A percentile compares a stretch with the other conserved stretches of the same genome.
Conservation (phyloP, 2,888 invertebrate genomes). For the Stomorhina lunata region DNA sequence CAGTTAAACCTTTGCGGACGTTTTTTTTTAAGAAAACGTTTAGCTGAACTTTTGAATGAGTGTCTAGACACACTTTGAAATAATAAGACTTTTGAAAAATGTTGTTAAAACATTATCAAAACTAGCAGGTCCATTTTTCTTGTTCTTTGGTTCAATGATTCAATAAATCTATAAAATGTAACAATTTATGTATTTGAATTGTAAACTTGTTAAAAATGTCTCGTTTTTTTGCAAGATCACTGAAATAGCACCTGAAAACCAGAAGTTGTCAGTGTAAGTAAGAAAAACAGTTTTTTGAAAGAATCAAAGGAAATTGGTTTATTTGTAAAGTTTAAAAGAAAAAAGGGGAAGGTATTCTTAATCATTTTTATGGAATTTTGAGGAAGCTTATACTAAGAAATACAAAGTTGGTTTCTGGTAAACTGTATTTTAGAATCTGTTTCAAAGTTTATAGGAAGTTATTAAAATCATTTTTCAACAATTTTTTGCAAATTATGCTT, state of each 20-base stretch:
- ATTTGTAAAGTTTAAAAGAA: neutral
- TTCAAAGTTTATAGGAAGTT: no score
- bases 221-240: neutral
- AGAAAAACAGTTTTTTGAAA: neutral
- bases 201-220: slow-evolving; percentile 5
- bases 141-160: neutral
- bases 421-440: no score
- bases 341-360: neutral
- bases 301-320: neutral
- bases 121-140: slow-evolving; percentile 12
- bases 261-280: slow-evolving; percentile 39
- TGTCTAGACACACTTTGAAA: slow-evolving; percentile 23
- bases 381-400: no score
- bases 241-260: slow-evolving; percentile 21
- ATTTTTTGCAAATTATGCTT: neutral
- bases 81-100: neutral
- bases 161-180: neutral
- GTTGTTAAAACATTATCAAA: slow-evolving; percentile 8
- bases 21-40: slow-evolving; percentile 1
- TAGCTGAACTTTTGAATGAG: slow-evolving; percentile 26
- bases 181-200: neutral
- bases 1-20: neutral
- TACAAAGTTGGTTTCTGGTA: no score
- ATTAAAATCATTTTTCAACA: neutral
- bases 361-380: no score